Evolutionary conservation across 2,888 invertebrate genomes (phyloP).

Genomic region (Dorcus parallelipipedus): DNA sequence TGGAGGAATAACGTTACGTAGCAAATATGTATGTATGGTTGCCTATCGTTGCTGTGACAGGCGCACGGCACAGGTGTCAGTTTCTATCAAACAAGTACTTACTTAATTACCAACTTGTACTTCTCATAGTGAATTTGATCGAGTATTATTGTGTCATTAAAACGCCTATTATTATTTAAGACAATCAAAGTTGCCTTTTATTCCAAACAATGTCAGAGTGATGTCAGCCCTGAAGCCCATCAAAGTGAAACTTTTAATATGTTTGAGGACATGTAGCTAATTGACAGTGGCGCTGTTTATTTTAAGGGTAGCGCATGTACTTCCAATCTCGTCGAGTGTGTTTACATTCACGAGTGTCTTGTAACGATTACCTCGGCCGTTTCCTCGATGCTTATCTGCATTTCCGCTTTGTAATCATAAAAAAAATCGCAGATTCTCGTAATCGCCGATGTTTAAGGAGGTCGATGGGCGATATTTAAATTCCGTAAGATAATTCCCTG

Average conservation of each 20-base stretch:
- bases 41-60: too few species aligned
- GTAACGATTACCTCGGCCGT: constrained; percentile 35
- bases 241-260: constrained; percentile 16
- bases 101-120: too few species aligned
- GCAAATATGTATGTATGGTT: too few species aligned
- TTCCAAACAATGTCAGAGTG: too few species aligned
- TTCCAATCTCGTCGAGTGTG: constrained; percentile 47
- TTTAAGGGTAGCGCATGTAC: constrained; percentile 47
- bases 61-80: too few species aligned
- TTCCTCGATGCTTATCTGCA: background rate
- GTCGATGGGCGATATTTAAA: constrained; percentile 14
- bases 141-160: too few species aligned
- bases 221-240: constrained; percentile 3
- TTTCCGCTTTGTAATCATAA: background rate
- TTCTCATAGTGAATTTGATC: too few species aligned
- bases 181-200: too few species aligned
- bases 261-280: constrained; percentile 34
- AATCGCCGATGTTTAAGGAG: background rate
- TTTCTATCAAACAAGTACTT: too few species aligned
- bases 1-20: too few species aligned
- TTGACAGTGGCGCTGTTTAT: constrained; percentile 47
- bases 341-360: constrained; percentile 45
- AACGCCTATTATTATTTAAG: too few species aligned
- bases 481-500: constrained; percentile 19
- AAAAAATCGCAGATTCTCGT: constrained; percentile 4